Evolutionary conservation across 2,888 invertebrate species (phyloP).

Genomic region (Oxytorus armatus): DNA sequence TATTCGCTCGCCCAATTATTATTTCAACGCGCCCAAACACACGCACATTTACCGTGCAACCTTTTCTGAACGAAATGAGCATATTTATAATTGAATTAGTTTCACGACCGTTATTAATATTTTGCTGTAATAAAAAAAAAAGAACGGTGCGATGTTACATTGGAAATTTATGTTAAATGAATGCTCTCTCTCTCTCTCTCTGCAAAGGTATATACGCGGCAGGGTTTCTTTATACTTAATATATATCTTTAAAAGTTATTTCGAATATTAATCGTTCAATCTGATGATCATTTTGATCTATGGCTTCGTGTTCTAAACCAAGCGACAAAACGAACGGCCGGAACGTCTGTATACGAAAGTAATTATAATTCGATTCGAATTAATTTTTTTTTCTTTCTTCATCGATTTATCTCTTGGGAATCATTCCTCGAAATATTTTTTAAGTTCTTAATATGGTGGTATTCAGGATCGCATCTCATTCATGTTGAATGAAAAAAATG

Average conservation of each 20-base stretch:
- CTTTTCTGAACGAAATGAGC: conserved; percentile 16
- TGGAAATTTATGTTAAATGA: conserved; percentile 21
- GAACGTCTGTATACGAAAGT: background rate
- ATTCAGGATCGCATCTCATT: too few species aligned
- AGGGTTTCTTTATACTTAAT: background rate
- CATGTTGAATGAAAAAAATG: too few species aligned
- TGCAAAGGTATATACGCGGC: background rate
- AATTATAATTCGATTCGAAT: background rate
- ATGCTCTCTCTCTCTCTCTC: too few species aligned
- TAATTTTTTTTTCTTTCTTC: background rate
- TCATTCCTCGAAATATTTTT: too few species aligned
- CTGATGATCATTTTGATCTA: conserved; percentile 4
- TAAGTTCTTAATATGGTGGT: too few species aligned
- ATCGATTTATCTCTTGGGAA: too few species aligned
- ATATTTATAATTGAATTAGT: conserved; percentile 52
- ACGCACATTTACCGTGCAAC: background rate
- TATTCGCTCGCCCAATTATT: background rate
- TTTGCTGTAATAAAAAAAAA: conserved; percentile 8
- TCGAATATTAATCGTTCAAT: background rate
- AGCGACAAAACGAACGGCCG: background rate
- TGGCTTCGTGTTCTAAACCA: background rate
- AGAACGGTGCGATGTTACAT: conserved; percentile 19
- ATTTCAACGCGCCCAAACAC: background rate
- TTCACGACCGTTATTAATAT: conserved; percentile 33
- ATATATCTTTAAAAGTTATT: background rate